Evolutionary conservation across 2,888 invertebrate species (phyloP).

Genomic region (Clunio marinus): DNA sequence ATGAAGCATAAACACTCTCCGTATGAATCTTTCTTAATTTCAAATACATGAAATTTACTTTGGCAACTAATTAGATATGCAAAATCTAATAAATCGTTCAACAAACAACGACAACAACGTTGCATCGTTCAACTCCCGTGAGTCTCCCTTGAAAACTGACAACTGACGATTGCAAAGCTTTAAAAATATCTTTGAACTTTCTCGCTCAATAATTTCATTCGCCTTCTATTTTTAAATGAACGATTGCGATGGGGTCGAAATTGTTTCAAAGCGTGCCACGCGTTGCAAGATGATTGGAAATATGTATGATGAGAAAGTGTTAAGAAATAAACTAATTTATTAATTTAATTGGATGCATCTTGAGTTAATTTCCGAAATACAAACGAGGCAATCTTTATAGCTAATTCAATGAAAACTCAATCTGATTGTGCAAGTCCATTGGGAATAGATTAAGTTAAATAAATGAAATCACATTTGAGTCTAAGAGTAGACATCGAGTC

Average conservation of each 20-base stretch:
- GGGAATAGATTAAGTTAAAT: too few relatives aligned
- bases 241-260: conserved; percentile 2
- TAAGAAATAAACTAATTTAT: conserved; percentile 14
- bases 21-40: not conserved
- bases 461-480: conserved; percentile 5
- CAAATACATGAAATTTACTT: conserved; percentile 14
- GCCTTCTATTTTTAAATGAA: not conserved
- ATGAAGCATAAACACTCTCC: not conserved
- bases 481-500: not conserved
- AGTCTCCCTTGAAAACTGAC: not conserved
- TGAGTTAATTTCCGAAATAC: not conserved
- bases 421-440: too few relatives aligned
- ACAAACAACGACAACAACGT: not conserved
- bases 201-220: not conserved
- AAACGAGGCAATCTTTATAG: not conserved
- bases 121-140: not conserved
- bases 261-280: not conserved
- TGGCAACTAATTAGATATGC: conserved; percentile 32
- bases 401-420: not conserved
- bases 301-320: not conserved
- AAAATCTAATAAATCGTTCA: conserved; percentile 29
- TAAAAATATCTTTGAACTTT: conserved; percentile 14
- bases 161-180: not conserved
- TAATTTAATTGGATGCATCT: not conserved
- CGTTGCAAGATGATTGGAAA: too few relatives aligned